Base-by-base conservation (phyloP, 2,888 invertebrate genomes). In the Fabriciana adippe region DNA sequence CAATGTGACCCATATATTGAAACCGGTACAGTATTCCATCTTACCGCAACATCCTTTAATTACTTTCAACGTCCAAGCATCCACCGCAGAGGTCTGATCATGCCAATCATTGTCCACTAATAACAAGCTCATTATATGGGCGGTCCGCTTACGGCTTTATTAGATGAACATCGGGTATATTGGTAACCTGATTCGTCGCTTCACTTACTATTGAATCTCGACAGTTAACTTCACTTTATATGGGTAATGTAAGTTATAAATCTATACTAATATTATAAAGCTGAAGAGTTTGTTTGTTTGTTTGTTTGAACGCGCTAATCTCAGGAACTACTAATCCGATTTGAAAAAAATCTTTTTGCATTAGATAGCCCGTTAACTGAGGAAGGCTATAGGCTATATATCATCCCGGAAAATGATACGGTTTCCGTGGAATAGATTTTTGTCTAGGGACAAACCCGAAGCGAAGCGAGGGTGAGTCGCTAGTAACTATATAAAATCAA, bases 141-240 rank as follows among this genome's bases (percentile, higher is more conserved):
- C 76, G 76, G 78, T 68, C 73, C 74, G 66, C 71, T 75, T 75
- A 83, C 75, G 71, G 76, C 81, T 84, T 83, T 81, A 84, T 84
- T 83, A 84, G 65, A 72, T 72, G 71, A 64, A 76, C 76, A 76
- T 78, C 77, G 45, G 16, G 48, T 66, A 48, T 53, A 63, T 55
- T 54, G 45, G 56, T 56, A 66, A 68, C 61, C 60, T 64, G 65
- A 68, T 68, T 68, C 61, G 55, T 66, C 16, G 35, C 51, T 41
- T 51, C 51, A 6, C 13, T 51, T 50, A n/a, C 48, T 59, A 16
- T 13, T 59, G 26, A 48, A 48, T 59, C 48, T 59, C n/a, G 48
- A 59, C 31, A 26, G 26, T 59, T n/a, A 11, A 18, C 0, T 57
- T 15, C 6, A 8, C 11, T 56, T 8, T 0, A 4, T 0, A 26